Evolutionary conservation across 2,113 vertebrate species (phyloP), one percentile per base, ranked within the genome.

Genomic region (Plecturocebus donacophilus): DNA sequence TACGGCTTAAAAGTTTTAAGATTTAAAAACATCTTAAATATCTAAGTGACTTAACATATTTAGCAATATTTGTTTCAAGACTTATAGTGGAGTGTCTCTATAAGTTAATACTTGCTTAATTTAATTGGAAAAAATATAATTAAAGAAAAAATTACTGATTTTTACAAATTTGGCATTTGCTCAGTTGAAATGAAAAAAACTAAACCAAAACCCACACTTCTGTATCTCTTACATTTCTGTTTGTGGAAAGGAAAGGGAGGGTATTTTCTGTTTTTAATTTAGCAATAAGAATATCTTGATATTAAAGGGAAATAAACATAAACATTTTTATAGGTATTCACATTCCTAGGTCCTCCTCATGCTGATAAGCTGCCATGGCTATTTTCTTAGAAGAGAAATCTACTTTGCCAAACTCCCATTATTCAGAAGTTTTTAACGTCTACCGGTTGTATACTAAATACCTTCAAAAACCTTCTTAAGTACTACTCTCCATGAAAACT

Each of bases 81-180:
- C 1, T 35, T 81, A 80, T 5, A 91, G 6, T 56, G 27, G 1
- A 58, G 9, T 76, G 19, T n/a, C 32, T 82, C 25, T 93, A 8
- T 83, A 40, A 70, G 11, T 85, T 91, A 80, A 90, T 6, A 73
- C 30, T 77, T 88, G n/a, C 27, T 75, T 93, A 68, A 70, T 30
- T 90, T 56, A 93, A 84, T 75, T 91, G 30, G 49, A 92, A 93
- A 90, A 42, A 64, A 73, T 14, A 90, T 54, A 47, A 85, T 90
- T 88, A 94, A 81, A 79, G 38, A 20, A 73, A 1, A 83, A 91
- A 76, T 47, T 66, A 94, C 10, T 76, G 10, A 73, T 64, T 76
- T 87, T 21, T 64, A 7, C 1, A 13, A 45, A 49, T 76, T 93
- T 82, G 5, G 17, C 47, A 88, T 61, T 87, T 84, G 68, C 11